Evolutionary conservation across 2,113 vertebrate species (phyloP).

Genomic region (Triplophysa rosa): DNA sequence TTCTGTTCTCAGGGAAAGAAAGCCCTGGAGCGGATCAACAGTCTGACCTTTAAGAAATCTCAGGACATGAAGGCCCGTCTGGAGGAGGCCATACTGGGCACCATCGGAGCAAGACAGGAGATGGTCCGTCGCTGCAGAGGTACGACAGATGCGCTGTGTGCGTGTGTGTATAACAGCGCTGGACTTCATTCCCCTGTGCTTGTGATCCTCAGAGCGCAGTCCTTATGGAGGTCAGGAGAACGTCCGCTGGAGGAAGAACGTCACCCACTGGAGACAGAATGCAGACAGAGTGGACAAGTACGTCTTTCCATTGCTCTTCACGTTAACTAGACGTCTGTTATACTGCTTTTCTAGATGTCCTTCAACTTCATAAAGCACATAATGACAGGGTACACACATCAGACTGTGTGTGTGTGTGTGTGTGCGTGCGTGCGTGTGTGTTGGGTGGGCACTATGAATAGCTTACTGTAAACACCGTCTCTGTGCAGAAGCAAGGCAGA

Average conservation of each 20-base stretch:
- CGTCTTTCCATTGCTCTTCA: slow-evolving; percentile 49
- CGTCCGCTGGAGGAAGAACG: slow-evolving; percentile 88
- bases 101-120: slow-evolving; percentile 87
- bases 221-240: slow-evolving; percentile 88
- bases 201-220: slow-evolving; percentile 77
- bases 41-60: slow-evolving; percentile 90
- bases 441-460: slow-evolving; percentile 23
- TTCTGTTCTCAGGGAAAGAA: slow-evolving; percentile 80
- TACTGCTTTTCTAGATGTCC: background rate
- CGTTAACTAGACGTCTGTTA: background rate
- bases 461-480: slow-evolving; percentile 25
- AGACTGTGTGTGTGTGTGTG: slow-evolving; percentile 36
- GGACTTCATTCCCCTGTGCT: background rate
- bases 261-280: slow-evolving; percentile 88
- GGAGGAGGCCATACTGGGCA: slow-evolving; percentile 89
- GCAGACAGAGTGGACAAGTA: slow-evolving; percentile 89
- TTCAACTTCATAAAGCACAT: slow-evolving; percentile 20
- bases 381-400: slow-evolving; percentile 11
- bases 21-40: slow-evolving; percentile 86
- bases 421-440: slow-evolving; percentile 37
- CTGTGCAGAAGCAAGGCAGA: slow-evolving; percentile 82
- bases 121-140: slow-evolving; percentile 90
- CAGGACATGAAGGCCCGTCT: slow-evolving; percentile 92
- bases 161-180: background rate
- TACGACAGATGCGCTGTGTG: slow-evolving; percentile 50